Base-by-base conservation (phyloP, 2,888 invertebrate genomes). In the Monoplex corrugatus region DNA sequence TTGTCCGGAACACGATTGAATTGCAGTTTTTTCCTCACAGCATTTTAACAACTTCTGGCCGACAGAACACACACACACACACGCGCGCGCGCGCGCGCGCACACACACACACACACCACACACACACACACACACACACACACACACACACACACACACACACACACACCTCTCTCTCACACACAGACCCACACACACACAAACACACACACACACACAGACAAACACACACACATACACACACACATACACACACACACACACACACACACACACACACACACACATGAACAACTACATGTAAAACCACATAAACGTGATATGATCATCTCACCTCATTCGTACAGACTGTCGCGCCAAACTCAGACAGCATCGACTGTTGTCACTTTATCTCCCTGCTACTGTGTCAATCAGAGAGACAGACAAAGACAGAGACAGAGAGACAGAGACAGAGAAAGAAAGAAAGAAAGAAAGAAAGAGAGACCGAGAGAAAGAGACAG, bases 71-170 rank as follows among this genome's bases (percentile, higher is more conserved):
- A 68, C 68, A 68, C 68, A 68, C 68, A 10, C 68, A 68, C 68
- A 68, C 68, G n/a, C 68, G n/a, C 68, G n/a, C n/a, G n/a, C n/a
- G n/a, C n/a, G n/a, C 68, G n/a, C 68, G n/a, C 68, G n/a, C 68
- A 10, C 68, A 68, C 68, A 68, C 68, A 68, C 68, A 68, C 68
- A 68, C n/a, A n/a, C n/a, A n/a, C n/a, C n/a, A n/a, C n/a, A 57
- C 28, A 10, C 57, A 57, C 28, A 2, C 57, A 57, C 57, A 57
- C 57, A 10, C 38, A 35, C 38, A 40, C n/a, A 0, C 38, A 19
- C 43, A 35, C 43, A n/a, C 23, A 13, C 83, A 32, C 19, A 1
- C 44, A 43, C 83, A n/a, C 23, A 28, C 68, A 2, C 68, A 2
- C 68, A 28, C 68, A 2, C 68, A 1, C 68, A 2, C n/a, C n/a